Conservation (phyloP, 1,140 invertebrate species). For the Drosophila nannoptera region DNA sequence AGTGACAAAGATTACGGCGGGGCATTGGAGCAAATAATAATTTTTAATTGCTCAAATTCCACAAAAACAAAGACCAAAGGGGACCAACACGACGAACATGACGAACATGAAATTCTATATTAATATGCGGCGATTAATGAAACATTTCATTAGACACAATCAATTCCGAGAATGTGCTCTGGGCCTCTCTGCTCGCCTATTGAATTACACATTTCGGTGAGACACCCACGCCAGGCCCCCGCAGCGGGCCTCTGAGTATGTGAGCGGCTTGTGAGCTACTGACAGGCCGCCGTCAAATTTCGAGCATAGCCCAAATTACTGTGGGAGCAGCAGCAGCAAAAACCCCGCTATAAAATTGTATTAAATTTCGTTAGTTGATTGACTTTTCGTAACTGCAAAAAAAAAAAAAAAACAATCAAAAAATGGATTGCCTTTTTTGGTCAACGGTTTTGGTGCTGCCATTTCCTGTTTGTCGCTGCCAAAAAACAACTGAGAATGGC, state of each 20-base stretch:
- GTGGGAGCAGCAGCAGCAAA: slow-evolving; percentile 57
- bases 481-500: background rate
- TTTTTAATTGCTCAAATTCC: slow-evolving; percentile 76
- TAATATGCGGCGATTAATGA: slow-evolving; percentile 52
- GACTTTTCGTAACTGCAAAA: slow-evolving; percentile 68
- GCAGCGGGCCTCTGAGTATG: slow-evolving; percentile 35
- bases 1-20: slow-evolving; percentile 16
- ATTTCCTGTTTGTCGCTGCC: slow-evolving; percentile 64
- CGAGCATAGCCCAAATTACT: slow-evolving; percentile 56
- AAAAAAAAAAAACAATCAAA: too few relatives aligned
- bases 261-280: slow-evolving; percentile 45
- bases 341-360: slow-evolving; percentile 59
- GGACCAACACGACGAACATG: slow-evolving; percentile 2
- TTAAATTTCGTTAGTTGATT: slow-evolving; percentile 74
- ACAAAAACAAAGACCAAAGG: slow-evolving; percentile 21
- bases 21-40: slow-evolving; percentile 63
- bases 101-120: slow-evolving; percentile 63
- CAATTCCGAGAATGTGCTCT: slow-evolving; percentile 73
- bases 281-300: slow-evolving; percentile 71
- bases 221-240: slow-evolving; percentile 44
- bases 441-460: slow-evolving; percentile 62
- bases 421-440: slow-evolving; percentile 68
- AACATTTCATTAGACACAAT: slow-evolving; percentile 72
- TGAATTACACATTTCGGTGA: slow-evolving; percentile 44
- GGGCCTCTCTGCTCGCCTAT: slow-evolving; percentile 46